Evolutionary conservation across 2,113 vertebrate genomes (phyloP), one percentile per base, ranked within the genome.

Genomic region (Cebus imitator): DNA sequence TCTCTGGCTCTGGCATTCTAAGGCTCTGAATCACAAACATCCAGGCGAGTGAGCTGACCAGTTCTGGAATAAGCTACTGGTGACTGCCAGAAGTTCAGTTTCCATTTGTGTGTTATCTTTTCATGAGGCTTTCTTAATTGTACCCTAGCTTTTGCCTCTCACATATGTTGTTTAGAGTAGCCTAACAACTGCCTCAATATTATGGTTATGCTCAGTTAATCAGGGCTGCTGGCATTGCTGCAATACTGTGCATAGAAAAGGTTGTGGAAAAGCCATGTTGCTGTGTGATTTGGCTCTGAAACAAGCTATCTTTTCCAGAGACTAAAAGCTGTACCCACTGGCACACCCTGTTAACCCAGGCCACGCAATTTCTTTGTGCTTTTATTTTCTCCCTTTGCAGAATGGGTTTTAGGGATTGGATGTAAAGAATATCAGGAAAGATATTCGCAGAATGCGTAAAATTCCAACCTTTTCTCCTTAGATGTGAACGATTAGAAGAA

Each of bases 401-500:
- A 66, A 45, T 25, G 55, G 72, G 16, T 81, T 80, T 90, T 37
- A 45, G 90, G 27, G 16, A 18, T 93, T 91, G 43, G 64, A 86
- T 97, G 21, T 87, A 88, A 96, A 64, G 91, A 83, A 66, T 48
- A 79, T 78, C 48, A 83, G 55, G 48, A 90, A 90, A 78, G 58
- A 83, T 68, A 43, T 18, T 80, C 43, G 25, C 3, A 79, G 23
- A 72, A 88, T 80, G 4, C 43, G 12, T 96, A 43, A 95, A 85
- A 83, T 30, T 91, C 43, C 85, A 75, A 89, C n/a, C 6, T 97
- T 1, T 95, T 32, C 27, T 92, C 94, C 96, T 81, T 97, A 99
- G 99, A 98, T 99, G 99, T 98, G 99, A 99, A 96, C 99, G 99
- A 96, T 98, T 99, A 57, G 99, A 99, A 97, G 99, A 99, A 83